Evolutionary conservation across 2,888 invertebrate genomes (phyloP).

Genomic region (Melipona beecheii): DNA sequence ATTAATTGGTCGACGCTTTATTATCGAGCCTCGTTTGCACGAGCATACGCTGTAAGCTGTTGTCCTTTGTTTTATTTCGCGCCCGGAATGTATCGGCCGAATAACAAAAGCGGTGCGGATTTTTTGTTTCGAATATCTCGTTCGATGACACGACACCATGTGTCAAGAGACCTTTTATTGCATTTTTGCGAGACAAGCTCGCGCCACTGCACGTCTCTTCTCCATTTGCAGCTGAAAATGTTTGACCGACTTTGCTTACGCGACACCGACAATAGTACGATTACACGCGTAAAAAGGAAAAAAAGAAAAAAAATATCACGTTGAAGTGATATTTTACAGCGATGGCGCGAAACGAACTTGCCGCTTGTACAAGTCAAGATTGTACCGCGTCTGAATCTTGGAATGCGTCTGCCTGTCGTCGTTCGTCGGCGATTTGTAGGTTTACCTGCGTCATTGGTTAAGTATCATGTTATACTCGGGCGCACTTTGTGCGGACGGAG

Average conservation of each 20-base stretch:
- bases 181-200: conserved; percentile 31
- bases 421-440: no score
- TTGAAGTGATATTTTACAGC: background rate
- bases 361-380: background rate
- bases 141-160: conserved; percentile 32
- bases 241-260: conserved; percentile 22
- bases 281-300: conserved; percentile 8
- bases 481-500: no score
- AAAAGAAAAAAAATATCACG: background rate
- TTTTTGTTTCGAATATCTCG: conserved; percentile 33
- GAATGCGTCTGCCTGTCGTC: background rate
- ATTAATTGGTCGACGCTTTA: conserved; percentile 1
- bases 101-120: conserved; percentile 42
- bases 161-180: conserved; percentile 49
- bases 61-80: conserved; percentile 29
- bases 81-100: conserved; percentile 28
- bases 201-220: background rate
- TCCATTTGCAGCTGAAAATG: conserved; percentile 14
- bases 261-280: background rate
- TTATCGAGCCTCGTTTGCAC: conserved; percentile 11
- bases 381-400: background rate
- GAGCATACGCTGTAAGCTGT: background rate
- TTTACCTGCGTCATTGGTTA: no score
- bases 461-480: no score
- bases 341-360: background rate